A percentile compares a stretch with the other conserved stretches of the same genome.
Conservation (phyloP, 2,797 vertebrate genomes). For the Octomys mimax region DNA sequence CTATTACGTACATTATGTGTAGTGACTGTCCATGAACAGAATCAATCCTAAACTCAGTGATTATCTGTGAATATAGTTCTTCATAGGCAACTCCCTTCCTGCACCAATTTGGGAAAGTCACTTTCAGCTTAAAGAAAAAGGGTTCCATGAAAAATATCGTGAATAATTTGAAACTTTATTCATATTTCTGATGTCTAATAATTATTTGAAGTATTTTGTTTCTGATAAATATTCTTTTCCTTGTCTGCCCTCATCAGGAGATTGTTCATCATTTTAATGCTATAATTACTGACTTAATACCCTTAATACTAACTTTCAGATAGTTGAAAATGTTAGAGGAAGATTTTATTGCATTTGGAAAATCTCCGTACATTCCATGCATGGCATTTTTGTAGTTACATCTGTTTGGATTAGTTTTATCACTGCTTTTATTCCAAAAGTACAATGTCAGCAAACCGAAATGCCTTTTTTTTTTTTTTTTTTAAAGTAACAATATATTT, state of each 20-base stretch:
- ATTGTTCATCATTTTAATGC: constrained; percentile 60
- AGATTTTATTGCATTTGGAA: constrained; percentile 70
- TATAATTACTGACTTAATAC: constrained; percentile 45
- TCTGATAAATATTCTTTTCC: not conserved
- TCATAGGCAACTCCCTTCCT: too few relatives aligned
- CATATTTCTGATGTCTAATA: constrained; percentile 4
- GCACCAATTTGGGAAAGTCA: not conserved
- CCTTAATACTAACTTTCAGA: constrained; percentile 44
- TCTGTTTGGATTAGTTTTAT: constrained; percentile 73
- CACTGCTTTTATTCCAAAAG: constrained; percentile 71
- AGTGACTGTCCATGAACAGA: not conserved
- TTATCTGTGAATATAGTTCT: not conserved
- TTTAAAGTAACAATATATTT: constrained; percentile 17
- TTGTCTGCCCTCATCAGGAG: not conserved
- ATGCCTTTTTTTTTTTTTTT: constrained; percentile 24
- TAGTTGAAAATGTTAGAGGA: constrained; percentile 49
- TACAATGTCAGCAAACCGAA: constrained; percentile 92
- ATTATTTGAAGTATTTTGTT: constrained; percentile 45
- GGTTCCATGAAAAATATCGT: not conserved
- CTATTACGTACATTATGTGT: not conserved
- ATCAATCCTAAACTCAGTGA: not conserved
- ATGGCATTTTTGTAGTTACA: constrained; percentile 64
- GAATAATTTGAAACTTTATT: constrained; percentile 23
- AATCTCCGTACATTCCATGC: constrained; percentile 76
- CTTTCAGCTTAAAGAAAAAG: not conserved